Evolutionary conservation across 2,113 vertebrate species (phyloP).

Genomic region (Rhegmatorhina hoffmannsi): DNA sequence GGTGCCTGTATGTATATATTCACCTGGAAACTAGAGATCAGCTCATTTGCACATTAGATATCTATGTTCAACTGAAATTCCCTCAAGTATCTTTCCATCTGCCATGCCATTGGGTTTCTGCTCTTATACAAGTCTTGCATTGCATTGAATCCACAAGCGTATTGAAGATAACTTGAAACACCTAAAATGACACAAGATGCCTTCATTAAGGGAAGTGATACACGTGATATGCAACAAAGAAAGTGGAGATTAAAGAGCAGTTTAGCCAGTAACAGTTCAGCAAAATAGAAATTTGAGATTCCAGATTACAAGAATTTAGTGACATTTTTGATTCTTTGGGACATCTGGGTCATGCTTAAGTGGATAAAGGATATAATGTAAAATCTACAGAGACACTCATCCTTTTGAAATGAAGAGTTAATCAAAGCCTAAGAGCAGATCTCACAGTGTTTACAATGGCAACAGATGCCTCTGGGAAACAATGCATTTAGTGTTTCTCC

Average conservation of each 20-base stretch:
- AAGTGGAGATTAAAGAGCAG: neutral
- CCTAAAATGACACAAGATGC: neutral
- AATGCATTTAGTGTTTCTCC: neutral
- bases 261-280: neutral
- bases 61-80: neutral
- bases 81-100: neutral
- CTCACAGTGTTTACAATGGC: neutral
- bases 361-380: rapidly evolving
- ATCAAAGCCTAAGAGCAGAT: neutral
- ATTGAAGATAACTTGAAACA: neutral
- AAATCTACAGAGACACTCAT: neutral
- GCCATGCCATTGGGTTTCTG: neutral
- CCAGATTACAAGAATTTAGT: neutral
- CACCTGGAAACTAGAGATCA: neutral
- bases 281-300: neutral
- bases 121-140: neutral
- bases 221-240: rapidly evolving
- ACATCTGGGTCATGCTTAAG: neutral
- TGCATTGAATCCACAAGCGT: neutral
- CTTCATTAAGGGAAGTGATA: neutral
- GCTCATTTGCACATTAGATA: neutral
- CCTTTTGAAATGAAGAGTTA: neutral
- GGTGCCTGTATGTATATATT: neutral
- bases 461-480: neutral
- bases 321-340: neutral